Conservation (phyloP, 30 jellyfish, hydroid and myxozoan genomes). For the Turritopsis dohrnii region DNA sequence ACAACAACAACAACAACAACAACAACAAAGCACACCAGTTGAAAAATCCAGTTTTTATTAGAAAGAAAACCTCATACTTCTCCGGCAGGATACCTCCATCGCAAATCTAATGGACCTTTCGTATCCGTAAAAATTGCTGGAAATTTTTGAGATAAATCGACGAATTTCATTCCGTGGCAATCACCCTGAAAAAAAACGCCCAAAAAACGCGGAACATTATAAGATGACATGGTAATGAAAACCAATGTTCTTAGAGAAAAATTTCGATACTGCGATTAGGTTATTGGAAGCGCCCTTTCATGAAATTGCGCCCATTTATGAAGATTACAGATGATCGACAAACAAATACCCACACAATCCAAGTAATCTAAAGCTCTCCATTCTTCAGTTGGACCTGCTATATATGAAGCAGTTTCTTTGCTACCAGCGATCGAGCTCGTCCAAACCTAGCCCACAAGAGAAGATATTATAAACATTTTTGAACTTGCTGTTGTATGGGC, state of each 20-base stretch:
- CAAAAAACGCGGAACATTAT: neutral
- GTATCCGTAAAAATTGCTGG: constrained; percentile 78
- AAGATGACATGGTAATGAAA: too few relatives aligned
- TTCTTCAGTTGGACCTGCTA: constrained; percentile 65
- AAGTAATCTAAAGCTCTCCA: constrained; percentile 89
- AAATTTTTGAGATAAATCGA: constrained; percentile 51
- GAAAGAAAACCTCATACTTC: constrained; percentile 48
- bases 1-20: too few relatives aligned
- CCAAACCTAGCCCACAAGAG: constrained; percentile 58
- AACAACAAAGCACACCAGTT: too few relatives aligned
- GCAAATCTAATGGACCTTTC: constrained; percentile 85
- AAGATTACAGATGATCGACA: too few relatives aligned
- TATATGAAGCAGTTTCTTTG: constrained; percentile 58
- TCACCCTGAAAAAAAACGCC: constrained; percentile 58
- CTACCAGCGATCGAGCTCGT: constrained; percentile 75
- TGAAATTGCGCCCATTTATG: too few relatives aligned
- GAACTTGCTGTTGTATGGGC: too few relatives aligned
- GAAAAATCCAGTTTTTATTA: too few relatives aligned
- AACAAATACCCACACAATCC: constrained; percentile 80
- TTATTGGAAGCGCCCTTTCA: too few relatives aligned
- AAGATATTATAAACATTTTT: neutral
- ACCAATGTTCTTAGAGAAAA: too few relatives aligned
- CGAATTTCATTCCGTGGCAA: constrained; percentile 81
- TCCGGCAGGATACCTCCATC: constrained; percentile 94
- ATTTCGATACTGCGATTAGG: too few relatives aligned